Conservation (phyloP, 2,888 invertebrate species). For the Temnothorax unifasciatus region DNA sequence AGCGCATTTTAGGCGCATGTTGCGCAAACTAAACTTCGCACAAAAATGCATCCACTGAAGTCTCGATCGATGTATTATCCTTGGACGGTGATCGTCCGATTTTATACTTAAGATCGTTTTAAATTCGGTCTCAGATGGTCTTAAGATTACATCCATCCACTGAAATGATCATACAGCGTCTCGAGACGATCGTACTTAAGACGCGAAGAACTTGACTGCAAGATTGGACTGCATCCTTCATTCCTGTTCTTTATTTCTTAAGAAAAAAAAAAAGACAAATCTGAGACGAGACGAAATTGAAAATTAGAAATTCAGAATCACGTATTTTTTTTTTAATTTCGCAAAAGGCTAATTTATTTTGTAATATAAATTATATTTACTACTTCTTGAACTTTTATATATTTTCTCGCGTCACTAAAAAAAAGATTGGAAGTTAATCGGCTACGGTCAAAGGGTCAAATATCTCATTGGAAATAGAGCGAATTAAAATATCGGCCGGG, state of each 20-base stretch:
- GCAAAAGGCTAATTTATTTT: not conserved
- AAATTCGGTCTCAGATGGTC: not conserved
- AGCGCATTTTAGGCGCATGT: not conserved
- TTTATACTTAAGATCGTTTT: not conserved
- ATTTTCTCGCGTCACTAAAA: not conserved
- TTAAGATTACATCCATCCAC: not conserved
- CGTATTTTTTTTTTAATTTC: not conserved
- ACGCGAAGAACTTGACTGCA: not conserved
- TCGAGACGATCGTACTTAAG: not conserved
- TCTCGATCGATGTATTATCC: not conserved
- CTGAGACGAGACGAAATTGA: not conserved
- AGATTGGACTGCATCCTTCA: not conserved
- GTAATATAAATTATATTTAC: not conserved
- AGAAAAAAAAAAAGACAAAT: conserved; percentile 6
- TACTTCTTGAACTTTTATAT: not conserved
- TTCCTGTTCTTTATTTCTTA: not conserved
- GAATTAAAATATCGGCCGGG: conserved; percentile 24
- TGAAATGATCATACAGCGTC: not conserved
- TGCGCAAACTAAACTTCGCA: not conserved
- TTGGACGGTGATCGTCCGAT: too few species aligned
- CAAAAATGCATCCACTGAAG: not conserved
- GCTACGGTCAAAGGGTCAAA: conserved; percentile 25
- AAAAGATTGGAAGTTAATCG: conserved; percentile 12
- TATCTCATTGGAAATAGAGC: conserved; percentile 38
- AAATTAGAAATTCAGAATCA: not conserved